phyloP scores from a whole-genome alignment of 1,140 invertebrate species.

The Drosophila nigromelanica region DNA sequence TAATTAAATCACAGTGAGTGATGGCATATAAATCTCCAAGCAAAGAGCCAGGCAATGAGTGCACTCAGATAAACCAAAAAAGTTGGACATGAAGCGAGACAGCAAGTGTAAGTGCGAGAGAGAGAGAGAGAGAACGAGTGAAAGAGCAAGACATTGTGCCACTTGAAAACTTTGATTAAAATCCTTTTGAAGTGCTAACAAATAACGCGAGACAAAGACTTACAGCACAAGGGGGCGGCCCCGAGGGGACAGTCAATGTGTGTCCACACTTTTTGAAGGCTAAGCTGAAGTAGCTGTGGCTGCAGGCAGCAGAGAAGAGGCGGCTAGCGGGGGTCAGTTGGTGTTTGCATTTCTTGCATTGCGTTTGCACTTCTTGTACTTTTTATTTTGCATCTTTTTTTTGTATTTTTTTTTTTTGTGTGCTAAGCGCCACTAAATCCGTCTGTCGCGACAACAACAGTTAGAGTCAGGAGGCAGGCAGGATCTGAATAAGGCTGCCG shows the following conservation, averaged over 20 bases:
- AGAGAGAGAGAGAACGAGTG: conserved; percentile 30
- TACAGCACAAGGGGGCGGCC: conserved; percentile 1
- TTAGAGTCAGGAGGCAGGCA: conserved; percentile 10
- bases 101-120: background rate
- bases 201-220: conserved; percentile 73
- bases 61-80: conserved; percentile 37
- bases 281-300: conserved; percentile 40
- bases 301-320: background rate
- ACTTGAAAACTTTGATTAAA: conserved; percentile 81
- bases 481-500: conserved; percentile 21
- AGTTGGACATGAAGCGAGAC: conserved; percentile 8
- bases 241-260: conserved; percentile 45
- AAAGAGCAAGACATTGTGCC: conserved; percentile 53
- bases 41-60: conserved; percentile 24
- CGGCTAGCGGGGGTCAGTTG: conserved; percentile 4
- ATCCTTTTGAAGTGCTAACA: conserved; percentile 80
- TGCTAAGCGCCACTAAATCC: conserved; percentile 71
- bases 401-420: conserved; percentile 17
- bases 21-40: conserved; percentile 60
- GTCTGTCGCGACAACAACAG: conserved; percentile 64
- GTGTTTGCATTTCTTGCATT: conserved; percentile 52
- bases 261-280: conserved; percentile 69
- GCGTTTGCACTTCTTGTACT: conserved; percentile 26
- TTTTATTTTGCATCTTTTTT: conserved; percentile 9
- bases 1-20: conserved; percentile 75